phyloP scores from a whole-genome alignment of 2,113 vertebrate species.

The Syngnathoides biaculeatus region DNA sequence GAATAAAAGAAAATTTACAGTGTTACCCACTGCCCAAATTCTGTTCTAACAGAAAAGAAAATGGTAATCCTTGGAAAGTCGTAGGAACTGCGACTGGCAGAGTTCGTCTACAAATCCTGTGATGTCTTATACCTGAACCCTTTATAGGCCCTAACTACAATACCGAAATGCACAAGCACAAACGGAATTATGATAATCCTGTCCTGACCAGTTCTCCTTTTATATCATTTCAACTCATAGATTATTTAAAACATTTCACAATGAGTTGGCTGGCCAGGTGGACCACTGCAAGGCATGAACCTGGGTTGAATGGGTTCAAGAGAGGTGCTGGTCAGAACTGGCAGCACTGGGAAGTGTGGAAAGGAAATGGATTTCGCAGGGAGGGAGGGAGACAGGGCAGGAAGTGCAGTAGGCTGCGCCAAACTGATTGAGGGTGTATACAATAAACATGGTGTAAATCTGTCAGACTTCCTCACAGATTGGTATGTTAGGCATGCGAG shows the following conservation, averaged over 20 bases:
- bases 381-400: conserved; percentile 46
- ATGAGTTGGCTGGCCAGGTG: neutral
- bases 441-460: conserved; percentile 48
- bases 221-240: conserved; percentile 6
- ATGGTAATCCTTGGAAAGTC: neutral
- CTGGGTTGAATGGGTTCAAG: conserved; percentile 31
- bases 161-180: neutral
- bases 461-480: conserved; percentile 30
- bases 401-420: conserved; percentile 46
- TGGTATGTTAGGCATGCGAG: conserved; percentile 56
- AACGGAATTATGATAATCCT: neutral
- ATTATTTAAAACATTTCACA: conserved; percentile 47
- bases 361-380: conserved; percentile 55
- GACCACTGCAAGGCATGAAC: conserved; percentile 14
- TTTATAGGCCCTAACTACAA: neutral
- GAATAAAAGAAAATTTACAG: too few species aligned
- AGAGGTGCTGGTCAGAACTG: conserved; percentile 8
- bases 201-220: neutral
- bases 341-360: conserved; percentile 26
- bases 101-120: neutral
- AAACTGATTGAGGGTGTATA: conserved; percentile 53
- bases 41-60: neutral
- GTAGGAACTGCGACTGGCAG: neutral
- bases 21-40: too few species aligned
- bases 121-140: neutral